phyloP scores from a whole-genome alignment of 2,888 invertebrate species.

The Microctonus aethiopoides region DNA sequence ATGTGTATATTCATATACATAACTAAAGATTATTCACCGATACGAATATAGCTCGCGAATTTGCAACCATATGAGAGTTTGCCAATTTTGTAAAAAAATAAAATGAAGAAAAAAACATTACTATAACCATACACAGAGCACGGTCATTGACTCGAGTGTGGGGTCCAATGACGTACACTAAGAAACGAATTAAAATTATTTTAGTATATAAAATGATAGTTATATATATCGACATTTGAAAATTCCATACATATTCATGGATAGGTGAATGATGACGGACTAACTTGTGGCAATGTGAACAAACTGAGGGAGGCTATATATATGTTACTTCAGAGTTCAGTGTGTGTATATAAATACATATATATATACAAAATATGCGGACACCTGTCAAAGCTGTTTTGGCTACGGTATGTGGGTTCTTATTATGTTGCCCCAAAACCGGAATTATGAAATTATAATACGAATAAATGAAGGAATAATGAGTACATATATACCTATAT shows the following conservation, averaged over 20 bases:
- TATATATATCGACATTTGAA: neutral
- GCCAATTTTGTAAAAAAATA: neutral
- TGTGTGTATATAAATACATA: neutral
- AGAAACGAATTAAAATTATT: conserved; percentile 2
- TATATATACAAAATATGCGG: conserved; percentile 16
- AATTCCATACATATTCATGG: neutral
- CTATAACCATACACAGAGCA: neutral
- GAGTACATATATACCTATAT: neutral
- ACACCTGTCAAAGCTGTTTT: conserved; percentile 28
- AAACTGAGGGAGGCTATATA: neutral
- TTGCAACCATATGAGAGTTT: neutral
- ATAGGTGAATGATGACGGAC: neutral
- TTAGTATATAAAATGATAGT: neutral
- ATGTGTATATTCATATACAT: conserved; percentile 2
- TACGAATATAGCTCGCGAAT: conserved; percentile 14
- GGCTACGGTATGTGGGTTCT: conserved; percentile 34
- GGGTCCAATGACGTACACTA: neutral
- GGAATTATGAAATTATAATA: conserved; percentile 18
- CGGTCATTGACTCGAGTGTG: conserved; percentile 11
- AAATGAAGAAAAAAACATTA: neutral
- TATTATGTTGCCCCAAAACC: conserved; percentile 33
- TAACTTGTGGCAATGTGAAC: neutral
- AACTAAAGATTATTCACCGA: conserved; percentile 25
- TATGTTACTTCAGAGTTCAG: neutral
- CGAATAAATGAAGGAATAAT: neutral